Conservation (phyloP, 2,888 invertebrate species). For the Ischnura elegans region DNA sequence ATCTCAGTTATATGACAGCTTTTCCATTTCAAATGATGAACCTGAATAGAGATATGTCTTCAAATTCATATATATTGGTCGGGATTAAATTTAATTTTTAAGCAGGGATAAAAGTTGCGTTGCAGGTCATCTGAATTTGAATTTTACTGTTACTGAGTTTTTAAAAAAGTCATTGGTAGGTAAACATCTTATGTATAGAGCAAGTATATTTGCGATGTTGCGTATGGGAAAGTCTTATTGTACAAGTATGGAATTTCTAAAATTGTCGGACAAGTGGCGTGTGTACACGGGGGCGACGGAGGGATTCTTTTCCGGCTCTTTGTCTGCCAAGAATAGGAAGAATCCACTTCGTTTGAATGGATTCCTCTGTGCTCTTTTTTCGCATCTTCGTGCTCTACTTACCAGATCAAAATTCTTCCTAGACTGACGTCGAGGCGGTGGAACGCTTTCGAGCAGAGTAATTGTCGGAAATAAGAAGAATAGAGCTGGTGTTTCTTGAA, state of each 20-base stretch:
- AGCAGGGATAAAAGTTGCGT: too few species aligned
- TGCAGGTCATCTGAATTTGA: too few species aligned
- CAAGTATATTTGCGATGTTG: too few species aligned
- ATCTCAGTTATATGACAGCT: too few species aligned
- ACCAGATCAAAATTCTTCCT: background rate
- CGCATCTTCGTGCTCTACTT: background rate
- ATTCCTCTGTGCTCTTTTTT: background rate
- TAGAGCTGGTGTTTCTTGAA: background rate
- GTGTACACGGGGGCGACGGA: background rate
- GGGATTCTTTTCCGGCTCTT: background rate
- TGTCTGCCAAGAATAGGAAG: background rate
- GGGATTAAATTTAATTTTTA: too few species aligned
- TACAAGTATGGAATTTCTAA: background rate
- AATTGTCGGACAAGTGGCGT: background rate
- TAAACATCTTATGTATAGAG: too few species aligned
- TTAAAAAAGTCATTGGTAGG: too few species aligned
- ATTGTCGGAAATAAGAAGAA: background rate
- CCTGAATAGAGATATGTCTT: too few species aligned
- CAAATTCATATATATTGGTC: too few species aligned
- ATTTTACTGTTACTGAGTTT: too few species aligned
- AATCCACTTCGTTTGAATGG: background rate
- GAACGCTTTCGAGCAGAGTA: background rate
- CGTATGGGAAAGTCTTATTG: background rate
- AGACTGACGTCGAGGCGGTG: background rate
- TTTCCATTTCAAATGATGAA: too few species aligned